Evolutionary conservation across 2,888 invertebrate genomes (phyloP), one percentile per base, ranked within the genome.

Genomic region (Baronia brevicornis): DNA sequence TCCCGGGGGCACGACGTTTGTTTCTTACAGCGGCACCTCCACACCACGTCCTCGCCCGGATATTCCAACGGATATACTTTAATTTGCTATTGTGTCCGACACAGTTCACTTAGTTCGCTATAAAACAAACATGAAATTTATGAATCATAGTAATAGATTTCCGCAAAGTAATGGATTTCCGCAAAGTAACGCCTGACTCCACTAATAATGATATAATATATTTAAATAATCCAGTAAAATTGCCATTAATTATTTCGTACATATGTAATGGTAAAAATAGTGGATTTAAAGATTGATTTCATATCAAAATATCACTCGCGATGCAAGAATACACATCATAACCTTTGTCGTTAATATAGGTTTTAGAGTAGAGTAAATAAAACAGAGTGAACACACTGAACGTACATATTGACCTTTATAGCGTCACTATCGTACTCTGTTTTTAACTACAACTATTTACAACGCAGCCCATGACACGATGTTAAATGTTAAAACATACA

Each of bases 1-100:
- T 41, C 43, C 44, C 48, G 26, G 10, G 38, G 37, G 38, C 20
- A 36, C 30, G 44, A 46, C 51, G 50, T 51, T 46, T 41, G 49
- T 49, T 51, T 44, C 49, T 54, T 42, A 34, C 21, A 22, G 22
- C 21, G 10, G 22, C 9, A 21, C 20, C 19, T 13, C 11, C 12
- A 27, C 36, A 7, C 6, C 35, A 20, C 31, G 27, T 36, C 31
- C 25, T 21, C 20, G 14, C 6, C 11, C 27, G 36, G 36, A 36
- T 31, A 36, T 36, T 27, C 31, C n/a, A 12, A 15, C 32, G 36
- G 32, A 36, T 31, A 36, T 31, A 31, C 27, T 31, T 31, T 36
- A 36, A 36, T 36, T 36, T 31, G 31, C 30, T 36, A 14, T 15
- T 8, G 19, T 23, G 17, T 22, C 22, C 23, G 18, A 3, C 17